Evolutionary conservation across 2,113 vertebrate species (phyloP).

Genomic region (Chaetops frenatus): DNA sequence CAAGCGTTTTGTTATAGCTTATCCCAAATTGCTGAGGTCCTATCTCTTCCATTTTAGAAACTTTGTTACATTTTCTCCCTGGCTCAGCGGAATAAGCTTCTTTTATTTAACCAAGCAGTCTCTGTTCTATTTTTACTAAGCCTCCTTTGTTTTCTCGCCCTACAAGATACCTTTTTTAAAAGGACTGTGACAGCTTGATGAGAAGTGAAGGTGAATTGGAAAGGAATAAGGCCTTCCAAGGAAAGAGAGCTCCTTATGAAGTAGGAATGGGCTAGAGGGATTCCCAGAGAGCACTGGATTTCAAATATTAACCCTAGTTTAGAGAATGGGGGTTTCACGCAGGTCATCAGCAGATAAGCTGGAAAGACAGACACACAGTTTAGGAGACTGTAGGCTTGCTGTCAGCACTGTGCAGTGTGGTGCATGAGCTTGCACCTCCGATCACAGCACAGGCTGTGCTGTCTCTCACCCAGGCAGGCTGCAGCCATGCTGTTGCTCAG

Average conservation of each 20-base stretch:
- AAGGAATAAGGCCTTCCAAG: not conserved
- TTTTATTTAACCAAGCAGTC: not conserved
- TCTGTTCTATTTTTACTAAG: not conserved
- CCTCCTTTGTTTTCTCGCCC: not conserved
- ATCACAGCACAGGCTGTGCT: not conserved
- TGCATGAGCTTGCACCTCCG: not conserved
- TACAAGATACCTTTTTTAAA: not conserved
- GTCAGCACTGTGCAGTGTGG: rapidly evolving
- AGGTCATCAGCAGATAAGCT: not conserved
- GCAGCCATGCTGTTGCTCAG: not conserved
- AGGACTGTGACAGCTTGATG: not conserved
- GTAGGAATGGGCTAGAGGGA: not conserved
- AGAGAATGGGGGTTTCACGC: not conserved
- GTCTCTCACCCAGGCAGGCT: not conserved
- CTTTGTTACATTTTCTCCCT: not conserved
- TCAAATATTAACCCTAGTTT: not conserved
- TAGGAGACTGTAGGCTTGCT: not conserved
- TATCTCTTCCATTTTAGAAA: not conserved
- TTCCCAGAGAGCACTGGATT: not conserved
- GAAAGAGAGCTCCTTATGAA: not conserved
- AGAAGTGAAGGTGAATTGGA: not conserved
- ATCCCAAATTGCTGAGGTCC: not conserved
- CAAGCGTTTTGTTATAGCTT: not conserved
- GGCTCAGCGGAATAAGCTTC: not conserved
- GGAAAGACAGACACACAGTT: not conserved